Evolutionary conservation across 2,888 invertebrate species (phyloP).

Genomic region (Andrena minutula): DNA sequence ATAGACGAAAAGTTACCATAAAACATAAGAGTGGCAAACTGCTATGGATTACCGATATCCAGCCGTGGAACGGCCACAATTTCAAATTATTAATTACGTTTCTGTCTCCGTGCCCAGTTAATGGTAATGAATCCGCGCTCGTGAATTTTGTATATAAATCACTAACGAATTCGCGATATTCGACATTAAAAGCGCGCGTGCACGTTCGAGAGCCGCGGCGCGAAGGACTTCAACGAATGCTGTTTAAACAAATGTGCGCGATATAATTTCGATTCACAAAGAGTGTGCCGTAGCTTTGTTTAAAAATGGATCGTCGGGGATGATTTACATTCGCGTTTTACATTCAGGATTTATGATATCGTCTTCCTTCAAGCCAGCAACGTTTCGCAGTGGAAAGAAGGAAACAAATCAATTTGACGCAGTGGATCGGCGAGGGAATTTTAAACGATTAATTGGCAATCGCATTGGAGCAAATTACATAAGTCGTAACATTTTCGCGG

Average conservation of each 20-base stretch:
- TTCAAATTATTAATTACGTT: constrained; percentile 64
- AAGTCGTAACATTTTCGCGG: constrained; percentile 84
- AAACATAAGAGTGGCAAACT: constrained; percentile 44
- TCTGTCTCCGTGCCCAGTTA: constrained; percentile 57
- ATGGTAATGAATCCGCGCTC: constrained; percentile 58
- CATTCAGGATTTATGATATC: background rate
- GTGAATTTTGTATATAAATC: constrained; percentile 60
- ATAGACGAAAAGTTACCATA: constrained; percentile 36
- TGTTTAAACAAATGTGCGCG: constrained; percentile 37
- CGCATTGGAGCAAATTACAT: constrained; percentile 84
- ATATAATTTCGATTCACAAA: constrained; percentile 33
- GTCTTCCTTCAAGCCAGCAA: background rate
- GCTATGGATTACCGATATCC: constrained; percentile 59
- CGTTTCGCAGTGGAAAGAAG: background rate
- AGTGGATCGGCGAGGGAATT: constrained; percentile 71
- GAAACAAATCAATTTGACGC: constrained; percentile 77
- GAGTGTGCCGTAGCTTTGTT: background rate
- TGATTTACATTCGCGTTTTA: background rate
- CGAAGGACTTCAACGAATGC: constrained; percentile 36
- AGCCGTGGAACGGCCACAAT: constrained; percentile 54
- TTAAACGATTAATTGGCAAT: constrained; percentile 81
- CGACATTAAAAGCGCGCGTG: constrained; percentile 26
- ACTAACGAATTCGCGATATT: constrained; percentile 36
- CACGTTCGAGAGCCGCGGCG: constrained; percentile 11
- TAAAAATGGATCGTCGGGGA: constrained; percentile 18